Evolutionary conservation across 2,888 invertebrate genomes (phyloP).

Genomic region (Norana najaformis): DNA sequence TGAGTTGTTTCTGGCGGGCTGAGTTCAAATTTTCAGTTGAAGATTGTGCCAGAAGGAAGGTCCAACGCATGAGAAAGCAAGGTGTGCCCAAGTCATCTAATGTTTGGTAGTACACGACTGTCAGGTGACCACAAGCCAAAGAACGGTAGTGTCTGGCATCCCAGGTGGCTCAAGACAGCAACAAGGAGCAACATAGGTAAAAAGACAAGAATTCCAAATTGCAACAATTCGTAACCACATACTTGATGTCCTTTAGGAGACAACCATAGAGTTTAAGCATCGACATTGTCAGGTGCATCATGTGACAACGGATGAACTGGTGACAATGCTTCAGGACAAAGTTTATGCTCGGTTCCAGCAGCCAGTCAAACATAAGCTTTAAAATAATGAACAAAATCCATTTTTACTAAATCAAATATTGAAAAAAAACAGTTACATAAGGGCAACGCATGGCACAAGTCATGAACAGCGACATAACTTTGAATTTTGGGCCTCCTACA

Average conservation of each 20-base stretch:
- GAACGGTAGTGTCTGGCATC: background rate
- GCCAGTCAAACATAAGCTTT: conserved; percentile 61
- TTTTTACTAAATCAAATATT: background rate
- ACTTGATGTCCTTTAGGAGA: conserved; percentile 60
- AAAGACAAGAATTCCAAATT: conserved; percentile 20
- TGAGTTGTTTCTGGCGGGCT: too few species aligned
- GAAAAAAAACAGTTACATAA: too few species aligned
- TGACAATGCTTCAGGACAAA: conserved; percentile 58
- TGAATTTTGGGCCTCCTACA: background rate
- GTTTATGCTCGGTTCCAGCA: conserved; percentile 57
- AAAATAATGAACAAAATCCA: conserved; percentile 27
- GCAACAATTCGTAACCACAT: conserved; percentile 27
- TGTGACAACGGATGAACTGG: conserved; percentile 54
- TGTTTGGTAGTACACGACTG: too few species aligned
- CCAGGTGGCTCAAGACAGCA: background rate
- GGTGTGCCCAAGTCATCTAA: background rate
- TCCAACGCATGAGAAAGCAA: background rate
- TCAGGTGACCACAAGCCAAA: too few species aligned
- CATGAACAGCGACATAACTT: background rate
- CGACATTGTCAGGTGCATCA: conserved; percentile 58
- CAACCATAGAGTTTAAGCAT: conserved; percentile 59
- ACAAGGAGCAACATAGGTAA: background rate
- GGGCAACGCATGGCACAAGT: background rate
- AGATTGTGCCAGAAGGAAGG: background rate
- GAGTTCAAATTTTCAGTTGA: background rate